Evolutionary conservation across 2,888 invertebrate genomes (phyloP).

Genomic region (Tetragonula carbonaria): DNA sequence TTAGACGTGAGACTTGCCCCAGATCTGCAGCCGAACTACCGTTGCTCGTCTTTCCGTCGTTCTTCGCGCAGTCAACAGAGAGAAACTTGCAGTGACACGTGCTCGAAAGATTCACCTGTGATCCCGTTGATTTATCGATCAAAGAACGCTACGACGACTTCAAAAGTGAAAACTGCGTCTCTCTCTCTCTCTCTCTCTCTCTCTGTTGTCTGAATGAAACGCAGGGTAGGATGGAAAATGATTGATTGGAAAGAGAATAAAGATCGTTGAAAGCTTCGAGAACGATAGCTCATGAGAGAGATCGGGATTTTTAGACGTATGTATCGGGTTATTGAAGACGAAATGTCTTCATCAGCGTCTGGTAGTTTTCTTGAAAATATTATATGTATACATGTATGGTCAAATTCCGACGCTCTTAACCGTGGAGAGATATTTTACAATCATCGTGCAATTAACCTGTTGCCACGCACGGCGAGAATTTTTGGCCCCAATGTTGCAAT

Average conservation of each 20-base stretch:
- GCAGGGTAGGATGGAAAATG: not conserved
- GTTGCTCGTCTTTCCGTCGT: constrained; percentile 53
- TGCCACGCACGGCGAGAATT: no score
- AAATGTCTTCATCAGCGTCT: no score
- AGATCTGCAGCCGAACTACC: constrained; percentile 71
- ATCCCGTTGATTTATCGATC: not conserved
- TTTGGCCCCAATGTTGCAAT: no score
- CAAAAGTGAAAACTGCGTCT: not conserved
- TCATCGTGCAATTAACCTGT: no score
- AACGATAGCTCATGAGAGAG: not conserved
- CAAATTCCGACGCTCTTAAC: no score
- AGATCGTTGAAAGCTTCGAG: not conserved
- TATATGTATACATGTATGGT: no score
- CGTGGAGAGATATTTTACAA: no score
- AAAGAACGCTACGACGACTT: not conserved
- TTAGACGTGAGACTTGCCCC: constrained; percentile 72
- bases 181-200: not conserved
- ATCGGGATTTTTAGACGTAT: not conserved
- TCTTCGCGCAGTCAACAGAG: constrained; percentile 5
- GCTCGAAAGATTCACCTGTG: not conserved
- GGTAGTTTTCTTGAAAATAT: no score
- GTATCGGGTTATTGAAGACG: no score
- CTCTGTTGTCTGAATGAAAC: not conserved
- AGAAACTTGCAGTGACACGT: constrained; percentile 31
- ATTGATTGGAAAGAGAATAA: not conserved